A percentile compares a stretch with the other conserved stretches of the same genome.
These are phyloP conservation scores for Varanus salvator DNA, from an alignment of 2,113 vertebrate genomes.

Conservation along the genomic window DNA sequence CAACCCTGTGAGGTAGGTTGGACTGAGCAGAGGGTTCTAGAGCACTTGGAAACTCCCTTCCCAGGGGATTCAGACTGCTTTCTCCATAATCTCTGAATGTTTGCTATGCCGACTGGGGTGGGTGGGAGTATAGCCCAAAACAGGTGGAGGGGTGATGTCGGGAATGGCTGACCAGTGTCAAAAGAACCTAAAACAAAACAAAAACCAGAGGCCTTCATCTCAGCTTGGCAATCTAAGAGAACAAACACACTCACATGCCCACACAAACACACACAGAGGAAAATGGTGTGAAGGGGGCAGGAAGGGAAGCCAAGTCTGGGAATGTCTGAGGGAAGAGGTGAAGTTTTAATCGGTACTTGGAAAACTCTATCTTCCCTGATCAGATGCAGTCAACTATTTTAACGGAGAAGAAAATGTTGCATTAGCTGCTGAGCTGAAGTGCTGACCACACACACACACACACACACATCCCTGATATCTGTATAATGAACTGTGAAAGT, in stretches of 20 bases:
- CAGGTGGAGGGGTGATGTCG: no score
- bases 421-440: conserved; percentile 71
- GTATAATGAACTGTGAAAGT: conserved; percentile 69
- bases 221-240: not conserved
- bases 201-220: not conserved
- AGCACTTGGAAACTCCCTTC: no score
- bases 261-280: no score
- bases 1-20: no score
- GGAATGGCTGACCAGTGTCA: no score
- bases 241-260: not conserved
- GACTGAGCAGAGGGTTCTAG: no score
- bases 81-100: no score
- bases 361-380: conserved; percentile 36
- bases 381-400: conserved; percentile 61
- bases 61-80: no score
- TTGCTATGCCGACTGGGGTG: not conserved
- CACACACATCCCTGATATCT: not conserved
- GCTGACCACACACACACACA: conserved; percentile 57
- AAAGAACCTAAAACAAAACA: not conserved
- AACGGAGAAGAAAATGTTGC: conserved; percentile 61
- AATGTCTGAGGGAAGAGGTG: not conserved
- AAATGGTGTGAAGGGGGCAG: not conserved
- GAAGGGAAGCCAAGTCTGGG: not conserved
- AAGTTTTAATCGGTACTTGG: not conserved
- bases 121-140: not conserved